phyloP scores from a whole-genome alignment of 2,113 vertebrate genomes.

The Chlorodrepanis virens region DNA sequence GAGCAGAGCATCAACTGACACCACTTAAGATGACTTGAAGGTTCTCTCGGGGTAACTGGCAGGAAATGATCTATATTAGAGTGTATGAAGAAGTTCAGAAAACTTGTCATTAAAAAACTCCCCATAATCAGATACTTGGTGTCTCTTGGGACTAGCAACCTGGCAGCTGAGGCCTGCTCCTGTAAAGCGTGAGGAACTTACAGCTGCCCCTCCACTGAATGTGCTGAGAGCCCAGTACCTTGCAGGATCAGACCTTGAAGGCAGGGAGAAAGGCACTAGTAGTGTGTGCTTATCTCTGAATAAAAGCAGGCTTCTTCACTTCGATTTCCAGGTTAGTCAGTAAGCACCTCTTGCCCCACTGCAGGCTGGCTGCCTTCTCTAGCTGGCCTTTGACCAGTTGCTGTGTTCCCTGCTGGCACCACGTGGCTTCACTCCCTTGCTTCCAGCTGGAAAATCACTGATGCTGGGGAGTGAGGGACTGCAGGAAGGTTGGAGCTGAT shows the following conservation, averaged over 20 bases:
- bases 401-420: background rate
- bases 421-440: background rate
- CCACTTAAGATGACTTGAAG: background rate
- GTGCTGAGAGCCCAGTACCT: background rate
- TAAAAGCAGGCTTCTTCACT: background rate
- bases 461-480: background rate
- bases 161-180: background rate
- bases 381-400: accelerated
- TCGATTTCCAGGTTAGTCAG: background rate
- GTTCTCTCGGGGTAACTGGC: background rate
- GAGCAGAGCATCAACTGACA: background rate
- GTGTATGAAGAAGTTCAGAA: background rate
- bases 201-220: accelerated
- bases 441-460: background rate
- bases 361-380: background rate
- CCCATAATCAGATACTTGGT: background rate
- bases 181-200: accelerated
- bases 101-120: background rate
- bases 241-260: background rate
- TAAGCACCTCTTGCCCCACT: background rate
- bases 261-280: background rate
- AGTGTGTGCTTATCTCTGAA: accelerated
- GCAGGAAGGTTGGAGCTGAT: background rate
- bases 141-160: background rate
- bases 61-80: accelerated